Evolutionary conservation across 2,797 vertebrate species (phyloP).

Genomic region (Cossypha heuglini): DNA sequence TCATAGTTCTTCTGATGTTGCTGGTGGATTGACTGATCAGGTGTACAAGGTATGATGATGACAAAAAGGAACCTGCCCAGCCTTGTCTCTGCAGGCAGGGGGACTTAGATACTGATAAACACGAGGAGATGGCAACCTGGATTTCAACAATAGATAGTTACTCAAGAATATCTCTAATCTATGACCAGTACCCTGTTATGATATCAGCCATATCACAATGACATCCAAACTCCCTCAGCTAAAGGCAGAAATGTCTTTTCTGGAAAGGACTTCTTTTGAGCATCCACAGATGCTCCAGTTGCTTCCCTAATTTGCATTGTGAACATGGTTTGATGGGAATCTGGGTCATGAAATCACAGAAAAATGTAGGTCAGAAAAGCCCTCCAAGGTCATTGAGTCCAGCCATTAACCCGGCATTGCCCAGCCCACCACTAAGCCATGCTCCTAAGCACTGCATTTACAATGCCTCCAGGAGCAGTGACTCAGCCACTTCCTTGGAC

Average conservation of each 20-base stretch:
- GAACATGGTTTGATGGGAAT: background rate
- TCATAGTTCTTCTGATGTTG: background rate
- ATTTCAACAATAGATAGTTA: background rate
- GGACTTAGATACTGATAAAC: background rate
- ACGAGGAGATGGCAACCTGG: background rate
- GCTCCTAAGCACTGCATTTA: background rate
- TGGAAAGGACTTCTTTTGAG: background rate
- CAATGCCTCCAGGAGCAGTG: background rate
- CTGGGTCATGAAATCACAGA: background rate
- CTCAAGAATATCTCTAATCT: background rate
- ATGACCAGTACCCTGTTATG: background rate
- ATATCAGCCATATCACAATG: accelerated
- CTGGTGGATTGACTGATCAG: background rate
- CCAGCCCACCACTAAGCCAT: too few relatives aligned
- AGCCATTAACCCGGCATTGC: background rate
- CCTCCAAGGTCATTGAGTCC: background rate
- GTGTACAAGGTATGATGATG: background rate
- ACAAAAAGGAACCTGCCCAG: background rate
- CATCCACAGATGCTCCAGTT: background rate
- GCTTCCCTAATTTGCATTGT: background rate
- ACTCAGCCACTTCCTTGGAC: background rate
- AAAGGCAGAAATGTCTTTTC: background rate
- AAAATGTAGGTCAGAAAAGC: background rate
- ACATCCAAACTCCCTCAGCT: accelerated
- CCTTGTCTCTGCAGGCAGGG: background rate